Percentiles rank a stretch among this genome's conserved stretches.
These are phyloP conservation scores for Papilio elwesi DNA, from an alignment of 2,888 invertebrate genomes.

Conservation along the genomic window DNA sequence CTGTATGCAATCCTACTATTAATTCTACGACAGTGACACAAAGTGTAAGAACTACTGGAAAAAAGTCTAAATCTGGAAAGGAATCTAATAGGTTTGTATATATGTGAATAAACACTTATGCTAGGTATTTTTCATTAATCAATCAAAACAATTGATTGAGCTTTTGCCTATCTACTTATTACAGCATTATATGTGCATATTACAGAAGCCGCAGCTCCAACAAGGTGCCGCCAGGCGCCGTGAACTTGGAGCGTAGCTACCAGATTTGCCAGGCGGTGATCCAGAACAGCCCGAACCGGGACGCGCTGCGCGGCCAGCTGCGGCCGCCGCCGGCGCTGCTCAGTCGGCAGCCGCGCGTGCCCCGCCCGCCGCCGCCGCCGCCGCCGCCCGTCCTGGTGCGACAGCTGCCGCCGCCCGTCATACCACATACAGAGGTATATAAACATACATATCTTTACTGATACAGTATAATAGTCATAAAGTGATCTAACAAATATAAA, in stretches of 20 bases:
- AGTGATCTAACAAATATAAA: no score
- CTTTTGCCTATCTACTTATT: no score
- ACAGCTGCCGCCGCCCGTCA: constrained; percentile 86
- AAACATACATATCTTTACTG: no score
- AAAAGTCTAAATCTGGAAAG: constrained; percentile 73
- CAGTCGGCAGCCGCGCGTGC: constrained; percentile 71
- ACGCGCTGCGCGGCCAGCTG: constrained; percentile 92
- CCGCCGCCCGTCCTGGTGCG: constrained; percentile 74
- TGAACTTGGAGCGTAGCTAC: constrained; percentile 96
- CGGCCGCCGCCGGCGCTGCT: constrained; percentile 93
- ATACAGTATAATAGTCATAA: no score
- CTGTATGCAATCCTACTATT: constrained; percentile 59
- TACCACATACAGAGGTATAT: constrained; percentile 72
- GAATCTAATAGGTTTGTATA: constrained; percentile 70
- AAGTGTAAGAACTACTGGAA: constrained; percentile 61
- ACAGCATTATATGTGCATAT: constrained; percentile 15
- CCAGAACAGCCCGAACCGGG: constrained; percentile 96
- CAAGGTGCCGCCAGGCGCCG: constrained; percentile 94
- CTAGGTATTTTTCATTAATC: no score
- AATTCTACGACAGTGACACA: constrained; percentile 67
- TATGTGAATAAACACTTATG: no score
- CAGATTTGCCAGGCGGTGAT: constrained; percentile 97
- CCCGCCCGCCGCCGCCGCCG: constrained; percentile 60
- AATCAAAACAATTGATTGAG: no score
- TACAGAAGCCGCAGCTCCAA: constrained; percentile 85